phyloP scores from a whole-genome alignment of 2,113 vertebrate species.

The Sitta europaea region DNA sequence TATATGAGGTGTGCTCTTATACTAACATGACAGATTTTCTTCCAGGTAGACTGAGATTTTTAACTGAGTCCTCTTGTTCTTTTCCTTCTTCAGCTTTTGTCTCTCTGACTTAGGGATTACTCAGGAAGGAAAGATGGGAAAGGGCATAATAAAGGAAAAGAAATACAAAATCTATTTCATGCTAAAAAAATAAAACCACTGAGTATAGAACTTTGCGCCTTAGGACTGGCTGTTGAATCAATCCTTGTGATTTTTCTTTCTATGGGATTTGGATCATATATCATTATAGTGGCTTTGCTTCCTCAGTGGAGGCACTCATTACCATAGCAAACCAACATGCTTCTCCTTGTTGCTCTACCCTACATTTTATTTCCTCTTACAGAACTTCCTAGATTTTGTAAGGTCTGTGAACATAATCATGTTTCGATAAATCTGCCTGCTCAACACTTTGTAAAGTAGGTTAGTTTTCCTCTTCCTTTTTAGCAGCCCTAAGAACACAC shows the following conservation, averaged over 20 bases:
- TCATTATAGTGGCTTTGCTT: not conserved
- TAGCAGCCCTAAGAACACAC: not conserved
- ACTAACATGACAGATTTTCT: not conserved
- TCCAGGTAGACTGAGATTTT: not conserved
- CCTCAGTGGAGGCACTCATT: not conserved
- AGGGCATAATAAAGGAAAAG: not conserved
- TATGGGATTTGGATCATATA: not conserved
- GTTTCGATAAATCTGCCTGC: not conserved
- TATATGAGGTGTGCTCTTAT: not conserved
- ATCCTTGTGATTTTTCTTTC: not conserved
- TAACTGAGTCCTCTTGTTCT: not conserved
- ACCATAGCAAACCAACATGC: not conserved
- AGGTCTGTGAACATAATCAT: not conserved
- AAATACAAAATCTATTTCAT: not conserved
- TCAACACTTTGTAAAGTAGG: not conserved
- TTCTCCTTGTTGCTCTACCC: not conserved
- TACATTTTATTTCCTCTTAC: not conserved
- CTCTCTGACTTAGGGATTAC: not conserved
- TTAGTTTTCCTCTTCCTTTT: not conserved
- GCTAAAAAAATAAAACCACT: not conserved
- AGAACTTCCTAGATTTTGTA: not conserved
- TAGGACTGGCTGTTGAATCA: not conserved
- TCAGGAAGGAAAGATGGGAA: not conserved
- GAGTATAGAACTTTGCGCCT: not conserved
- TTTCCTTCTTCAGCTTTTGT: not conserved